A percentile compares a stretch with the other conserved stretches of the same genome.
Evolutionary conservation across 2,113 vertebrate species (phyloP).

Genomic region (Recurvirostra avosetta): DNA sequence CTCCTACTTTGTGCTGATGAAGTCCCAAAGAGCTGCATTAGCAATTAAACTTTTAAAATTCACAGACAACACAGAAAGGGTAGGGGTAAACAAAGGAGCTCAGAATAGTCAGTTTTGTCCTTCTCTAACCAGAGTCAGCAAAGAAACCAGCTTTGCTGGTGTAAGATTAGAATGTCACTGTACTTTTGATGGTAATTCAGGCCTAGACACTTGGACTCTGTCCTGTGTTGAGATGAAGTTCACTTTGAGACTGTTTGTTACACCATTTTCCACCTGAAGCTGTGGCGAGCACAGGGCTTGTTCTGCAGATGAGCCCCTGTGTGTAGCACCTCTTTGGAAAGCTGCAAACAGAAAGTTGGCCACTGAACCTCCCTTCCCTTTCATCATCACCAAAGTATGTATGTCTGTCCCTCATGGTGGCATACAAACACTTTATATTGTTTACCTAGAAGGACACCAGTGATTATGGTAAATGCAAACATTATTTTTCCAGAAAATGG

Average conservation of each 20-base stretch:
- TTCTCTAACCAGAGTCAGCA: not conserved
- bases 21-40: not conserved
- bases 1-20: not conserved
- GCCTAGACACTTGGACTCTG: not conserved
- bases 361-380: not conserved
- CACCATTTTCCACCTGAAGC: not conserved
- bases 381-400: not conserved
- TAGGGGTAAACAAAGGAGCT: not conserved
- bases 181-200: not conserved
- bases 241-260: not conserved
- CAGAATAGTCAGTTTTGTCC: not conserved
- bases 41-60: not conserved
- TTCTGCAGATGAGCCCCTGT: not conserved
- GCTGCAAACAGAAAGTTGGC: not conserved
- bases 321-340: not conserved
- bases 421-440: not conserved
- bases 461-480: not conserved
- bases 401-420: not conserved
- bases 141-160: not conserved
- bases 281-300: rapidly evolving
- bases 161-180: not conserved
- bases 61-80: not conserved
- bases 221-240: not conserved
- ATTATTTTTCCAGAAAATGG: not conserved
- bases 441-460: not conserved